phyloP scores from a whole-genome alignment of 2,113 vertebrate genomes.

The Pterocles gutturalis region DNA sequence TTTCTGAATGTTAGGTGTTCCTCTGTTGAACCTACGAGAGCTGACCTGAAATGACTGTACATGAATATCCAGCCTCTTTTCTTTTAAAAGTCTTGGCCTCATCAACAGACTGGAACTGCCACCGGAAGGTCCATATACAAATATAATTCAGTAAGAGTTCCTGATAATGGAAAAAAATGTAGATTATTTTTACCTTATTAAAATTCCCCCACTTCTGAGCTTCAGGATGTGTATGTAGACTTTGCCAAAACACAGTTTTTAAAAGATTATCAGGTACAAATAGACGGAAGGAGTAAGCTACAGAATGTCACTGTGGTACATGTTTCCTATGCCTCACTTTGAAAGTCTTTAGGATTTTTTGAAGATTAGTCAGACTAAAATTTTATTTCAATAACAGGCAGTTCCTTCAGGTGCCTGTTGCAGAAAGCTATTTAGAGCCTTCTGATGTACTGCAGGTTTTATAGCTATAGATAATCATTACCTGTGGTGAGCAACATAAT shows the following conservation, averaged over 20 bases:
- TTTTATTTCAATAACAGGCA: not conserved
- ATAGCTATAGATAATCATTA: not conserved
- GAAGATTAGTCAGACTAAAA: not conserved
- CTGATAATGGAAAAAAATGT: not conserved
- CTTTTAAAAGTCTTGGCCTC: not conserved
- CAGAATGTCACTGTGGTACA: not conserved
- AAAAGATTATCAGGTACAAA: not conserved
- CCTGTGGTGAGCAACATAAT: not conserved
- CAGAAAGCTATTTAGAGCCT: not conserved
- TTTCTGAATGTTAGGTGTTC: not conserved
- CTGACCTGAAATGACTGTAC: not conserved
- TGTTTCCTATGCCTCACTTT: not conserved
- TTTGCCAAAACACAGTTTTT: not conserved
- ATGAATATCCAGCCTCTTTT: not conserved
- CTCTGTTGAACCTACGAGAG: not conserved
- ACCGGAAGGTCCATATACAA: not conserved
- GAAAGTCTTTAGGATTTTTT: not conserved
- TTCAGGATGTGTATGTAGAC: not conserved
- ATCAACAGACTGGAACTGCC: not conserved
- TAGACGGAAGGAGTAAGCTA: not conserved
- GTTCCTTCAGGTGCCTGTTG: not conserved
- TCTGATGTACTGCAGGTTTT: not conserved
- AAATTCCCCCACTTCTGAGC: not conserved
- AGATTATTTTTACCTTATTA: not conserved
- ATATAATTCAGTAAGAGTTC: not conserved